A percentile compares a stretch with the other conserved stretches of the same genome.
Conservation (phyloP, 2,797 vertebrate species). For the Artibeus lituratus region DNA sequence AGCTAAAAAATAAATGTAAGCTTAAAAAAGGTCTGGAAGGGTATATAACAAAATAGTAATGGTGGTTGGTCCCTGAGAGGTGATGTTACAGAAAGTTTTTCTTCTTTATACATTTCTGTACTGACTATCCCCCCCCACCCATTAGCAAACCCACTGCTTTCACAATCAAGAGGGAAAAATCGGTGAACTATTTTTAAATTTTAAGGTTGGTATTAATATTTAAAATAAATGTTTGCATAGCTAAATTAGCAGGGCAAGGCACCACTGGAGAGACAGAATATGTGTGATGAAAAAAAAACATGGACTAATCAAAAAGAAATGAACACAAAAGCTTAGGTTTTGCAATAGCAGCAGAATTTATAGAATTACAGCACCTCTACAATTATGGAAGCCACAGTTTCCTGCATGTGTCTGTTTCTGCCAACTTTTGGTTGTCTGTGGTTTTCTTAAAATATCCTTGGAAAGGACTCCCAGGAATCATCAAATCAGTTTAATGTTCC, state of each 20-base stretch:
- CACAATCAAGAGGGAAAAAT: neutral
- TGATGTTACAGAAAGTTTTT: neutral
- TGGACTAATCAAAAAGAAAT: constrained; percentile 62
- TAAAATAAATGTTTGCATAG: constrained; percentile 29
- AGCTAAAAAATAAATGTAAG: constrained; percentile 21
- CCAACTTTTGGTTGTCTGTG: constrained; percentile 54
- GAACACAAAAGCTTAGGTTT: constrained; percentile 50
- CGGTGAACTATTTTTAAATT: constrained; percentile 27
- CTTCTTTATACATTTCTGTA: neutral
- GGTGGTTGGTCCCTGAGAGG: neutral
- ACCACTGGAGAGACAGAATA: neutral
- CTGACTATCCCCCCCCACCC: neutral
- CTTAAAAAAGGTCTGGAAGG: neutral
- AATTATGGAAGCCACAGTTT: constrained; percentile 56
- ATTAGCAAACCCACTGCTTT: neutral
- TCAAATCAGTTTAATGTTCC: constrained; percentile 2
- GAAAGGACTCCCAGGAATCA: constrained; percentile 49
- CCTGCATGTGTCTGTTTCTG: constrained; percentile 49
- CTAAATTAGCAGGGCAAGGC: constrained; percentile 29
- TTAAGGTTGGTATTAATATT: constrained; percentile 38
- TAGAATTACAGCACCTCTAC: constrained; percentile 55
- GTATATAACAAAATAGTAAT: neutral
- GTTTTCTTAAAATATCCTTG: constrained; percentile 72
- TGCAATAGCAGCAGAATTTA: constrained; percentile 55
- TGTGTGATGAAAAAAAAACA: constrained; percentile 2